Conservation (phyloP, 2,797 vertebrate species). For the Betta splendens region DNA sequence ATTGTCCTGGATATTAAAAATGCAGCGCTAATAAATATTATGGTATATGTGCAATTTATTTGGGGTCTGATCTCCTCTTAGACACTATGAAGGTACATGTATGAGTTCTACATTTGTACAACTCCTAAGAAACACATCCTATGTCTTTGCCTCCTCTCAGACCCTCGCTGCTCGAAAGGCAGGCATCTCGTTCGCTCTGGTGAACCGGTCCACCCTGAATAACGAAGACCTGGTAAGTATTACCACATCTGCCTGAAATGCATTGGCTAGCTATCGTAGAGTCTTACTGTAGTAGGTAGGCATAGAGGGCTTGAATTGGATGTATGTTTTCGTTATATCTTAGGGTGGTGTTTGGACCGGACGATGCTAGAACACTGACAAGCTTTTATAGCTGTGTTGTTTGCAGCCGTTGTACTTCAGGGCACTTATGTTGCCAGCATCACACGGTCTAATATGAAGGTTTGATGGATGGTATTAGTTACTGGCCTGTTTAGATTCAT, state of each 20-base stretch:
- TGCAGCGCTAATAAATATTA: slow-evolving; percentile 1
- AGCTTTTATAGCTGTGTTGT: slow-evolving; percentile 32
- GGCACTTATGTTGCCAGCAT: slow-evolving; percentile 24
- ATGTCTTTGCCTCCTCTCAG: slow-evolving; percentile 66
- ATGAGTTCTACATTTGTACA: slow-evolving; percentile 13
- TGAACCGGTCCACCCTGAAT: slow-evolving; percentile 92
- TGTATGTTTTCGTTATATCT: slow-evolving; percentile 35
- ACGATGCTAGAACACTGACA: slow-evolving; percentile 16
- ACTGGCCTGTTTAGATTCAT: slow-evolving; percentile 15
- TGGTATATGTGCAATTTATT: background rate
- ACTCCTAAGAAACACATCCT: background rate
- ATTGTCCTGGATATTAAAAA: background rate
- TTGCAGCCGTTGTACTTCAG: slow-evolving; percentile 29
- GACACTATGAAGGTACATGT: background rate
- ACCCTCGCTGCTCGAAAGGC: slow-evolving; percentile 97
- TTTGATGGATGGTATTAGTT: slow-evolving; percentile 30
- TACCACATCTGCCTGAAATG: slow-evolving; percentile 29
- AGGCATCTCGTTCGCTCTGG: slow-evolving; percentile 95
- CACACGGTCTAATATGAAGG: slow-evolving; percentile 34
- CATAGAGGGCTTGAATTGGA: slow-evolving; percentile 18
- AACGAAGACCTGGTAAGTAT: slow-evolving; percentile 95
- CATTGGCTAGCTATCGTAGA: slow-evolving; percentile 32
- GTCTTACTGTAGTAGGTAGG: slow-evolving; percentile 19
- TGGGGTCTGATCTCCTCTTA: background rate
- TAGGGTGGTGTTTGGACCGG: slow-evolving; percentile 7